Evolutionary conservation across 1,140 invertebrate species (phyloP).

Genomic region (Lepidostoma basale): DNA sequence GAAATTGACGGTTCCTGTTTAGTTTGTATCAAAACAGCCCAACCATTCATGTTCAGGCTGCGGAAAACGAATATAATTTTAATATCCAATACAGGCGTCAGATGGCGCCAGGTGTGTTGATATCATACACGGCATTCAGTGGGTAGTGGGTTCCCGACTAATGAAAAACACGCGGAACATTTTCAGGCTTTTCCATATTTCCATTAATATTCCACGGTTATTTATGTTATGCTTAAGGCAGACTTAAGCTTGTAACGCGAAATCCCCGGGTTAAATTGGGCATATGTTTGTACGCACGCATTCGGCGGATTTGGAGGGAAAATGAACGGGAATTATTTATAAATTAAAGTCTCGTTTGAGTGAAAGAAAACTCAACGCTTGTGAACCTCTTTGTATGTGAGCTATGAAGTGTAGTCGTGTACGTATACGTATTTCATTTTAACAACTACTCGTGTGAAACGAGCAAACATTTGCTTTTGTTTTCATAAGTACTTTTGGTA

Average conservation of each 20-base stretch:
- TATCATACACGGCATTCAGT: background rate
- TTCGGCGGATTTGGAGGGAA: background rate
- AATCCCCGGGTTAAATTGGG: background rate
- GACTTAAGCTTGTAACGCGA: background rate
- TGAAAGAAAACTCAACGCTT: background rate
- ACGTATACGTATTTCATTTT: too few relatives aligned
- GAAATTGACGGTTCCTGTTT: background rate
- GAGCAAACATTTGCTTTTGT: too few relatives aligned
- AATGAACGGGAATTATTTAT: background rate
- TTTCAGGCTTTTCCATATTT: conserved; percentile 5
- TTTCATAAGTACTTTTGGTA: too few relatives aligned
- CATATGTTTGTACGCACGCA: background rate
- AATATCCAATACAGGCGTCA: background rate
- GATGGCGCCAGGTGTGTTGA: conserved; percentile 1
- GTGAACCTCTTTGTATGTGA: background rate
- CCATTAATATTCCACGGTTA: conserved; percentile 15
- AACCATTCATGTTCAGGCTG: background rate
- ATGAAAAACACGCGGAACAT: conserved; percentile 17
- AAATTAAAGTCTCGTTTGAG: conserved; percentile 14
- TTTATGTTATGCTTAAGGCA: conserved; percentile 6
- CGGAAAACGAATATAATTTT: background rate
- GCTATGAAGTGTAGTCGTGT: background rate
- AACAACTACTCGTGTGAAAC: too few relatives aligned
- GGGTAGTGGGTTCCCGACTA: background rate
- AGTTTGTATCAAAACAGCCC: background rate